phyloP scores from a whole-genome alignment of 2,888 invertebrate species.

The Eremobia ochroleuca region DNA sequence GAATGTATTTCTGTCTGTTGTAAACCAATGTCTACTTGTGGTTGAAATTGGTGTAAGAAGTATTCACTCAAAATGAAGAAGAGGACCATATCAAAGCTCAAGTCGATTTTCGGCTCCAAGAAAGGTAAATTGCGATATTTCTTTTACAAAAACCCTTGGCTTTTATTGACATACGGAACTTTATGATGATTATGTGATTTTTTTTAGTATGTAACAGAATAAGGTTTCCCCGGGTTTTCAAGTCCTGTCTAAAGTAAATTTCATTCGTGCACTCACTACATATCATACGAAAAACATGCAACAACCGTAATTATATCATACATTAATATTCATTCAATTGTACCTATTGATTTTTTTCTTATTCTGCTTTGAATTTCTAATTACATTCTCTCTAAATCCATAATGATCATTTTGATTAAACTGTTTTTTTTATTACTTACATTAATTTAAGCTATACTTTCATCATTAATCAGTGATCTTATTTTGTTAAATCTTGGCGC shows the following conservation, averaged over 20 bases:
- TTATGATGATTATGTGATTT: neutral
- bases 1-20: conserved; percentile 88
- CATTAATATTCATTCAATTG: conserved; percentile 59
- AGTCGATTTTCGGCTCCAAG: conserved; percentile 87
- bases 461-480: conserved; percentile 3
- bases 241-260: neutral
- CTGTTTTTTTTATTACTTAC: neutral
- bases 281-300: conserved; percentile 27
- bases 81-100: conserved; percentile 87
- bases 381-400: conserved; percentile 63
- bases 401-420: conserved; percentile 26
- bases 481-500: conserved; percentile 6
- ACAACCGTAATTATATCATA: conserved; percentile 45
- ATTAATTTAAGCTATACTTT: conserved; percentile 20
- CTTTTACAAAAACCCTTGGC: neutral
- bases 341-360: conserved; percentile 53
- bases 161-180: neutral
- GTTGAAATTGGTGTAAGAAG: conserved; percentile 73
- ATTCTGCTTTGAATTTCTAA: conserved; percentile 69
- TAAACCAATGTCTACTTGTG: conserved; percentile 83
- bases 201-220: neutral
- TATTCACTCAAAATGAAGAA: conserved; percentile 84
- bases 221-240: neutral
- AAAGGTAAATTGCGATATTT: conserved; percentile 79
- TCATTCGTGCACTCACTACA: conserved; percentile 4